Evolutionary conservation across 2,797 vertebrate species (phyloP).

Genomic region (Alosa sapidissima): DNA sequence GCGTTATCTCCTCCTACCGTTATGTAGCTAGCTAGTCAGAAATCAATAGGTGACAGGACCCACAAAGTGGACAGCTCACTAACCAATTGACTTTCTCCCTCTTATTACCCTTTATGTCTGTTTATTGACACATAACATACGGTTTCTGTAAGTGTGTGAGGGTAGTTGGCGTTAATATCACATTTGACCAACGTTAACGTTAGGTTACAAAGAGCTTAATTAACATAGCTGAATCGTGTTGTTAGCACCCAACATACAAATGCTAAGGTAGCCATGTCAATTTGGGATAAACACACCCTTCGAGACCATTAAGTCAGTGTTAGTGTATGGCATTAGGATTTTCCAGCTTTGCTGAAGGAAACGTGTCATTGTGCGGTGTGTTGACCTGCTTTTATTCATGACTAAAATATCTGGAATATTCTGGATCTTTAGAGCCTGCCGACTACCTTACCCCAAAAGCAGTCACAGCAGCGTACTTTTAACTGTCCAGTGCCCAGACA

Average conservation of each 20-base stretch:
- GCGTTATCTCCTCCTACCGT: slow-evolving; percentile 3
- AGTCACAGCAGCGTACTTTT: neutral
- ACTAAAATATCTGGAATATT: slow-evolving; percentile 21
- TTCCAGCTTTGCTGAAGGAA: neutral
- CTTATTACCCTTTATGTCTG: too few relatives aligned
- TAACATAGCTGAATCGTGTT: neutral
- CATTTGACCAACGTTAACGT: too few relatives aligned
- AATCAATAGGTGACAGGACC: neutral
- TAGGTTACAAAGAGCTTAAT: neutral
- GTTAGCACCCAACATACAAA: neutral
- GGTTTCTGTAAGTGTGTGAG: neutral
- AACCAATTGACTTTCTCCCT: neutral
- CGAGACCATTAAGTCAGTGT: neutral
- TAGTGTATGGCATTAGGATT: neutral
- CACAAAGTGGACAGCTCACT: neutral
- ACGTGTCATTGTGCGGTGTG: neutral
- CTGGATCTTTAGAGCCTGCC: neutral
- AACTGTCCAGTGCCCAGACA: neutral
- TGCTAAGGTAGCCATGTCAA: neutral
- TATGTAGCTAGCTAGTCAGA: slow-evolving; percentile 1
- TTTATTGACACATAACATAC: too few relatives aligned
- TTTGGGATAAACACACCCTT: neutral
- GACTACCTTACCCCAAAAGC: neutral
- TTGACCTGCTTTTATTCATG: slow-evolving; percentile 1
- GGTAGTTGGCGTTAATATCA: too few relatives aligned